phyloP scores from a whole-genome alignment of 64 coral and sea anemone species.

The Pachyseris speciosa region DNA sequence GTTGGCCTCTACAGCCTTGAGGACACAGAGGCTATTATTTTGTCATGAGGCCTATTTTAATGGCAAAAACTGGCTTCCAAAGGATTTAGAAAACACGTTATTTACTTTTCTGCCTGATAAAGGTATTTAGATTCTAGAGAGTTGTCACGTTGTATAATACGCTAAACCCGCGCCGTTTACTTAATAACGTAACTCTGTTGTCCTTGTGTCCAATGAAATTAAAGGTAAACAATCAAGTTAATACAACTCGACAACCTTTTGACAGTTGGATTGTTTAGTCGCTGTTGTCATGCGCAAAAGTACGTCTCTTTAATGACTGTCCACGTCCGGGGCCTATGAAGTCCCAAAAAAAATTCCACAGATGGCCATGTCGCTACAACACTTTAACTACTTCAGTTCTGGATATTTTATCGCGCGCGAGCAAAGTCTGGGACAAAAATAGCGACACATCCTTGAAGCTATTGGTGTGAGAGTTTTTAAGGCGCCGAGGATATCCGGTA shows the following conservation, averaged over 20 bases:
- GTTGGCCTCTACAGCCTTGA: background rate
- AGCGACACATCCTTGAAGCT: background rate
- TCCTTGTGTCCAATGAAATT: conserved; percentile 14
- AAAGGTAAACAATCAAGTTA: conserved; percentile 46
- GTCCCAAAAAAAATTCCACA: background rate
- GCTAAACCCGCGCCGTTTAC: background rate
- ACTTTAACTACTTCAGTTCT: background rate
- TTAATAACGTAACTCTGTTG: conserved; percentile 44
- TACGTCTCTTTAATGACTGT: background rate
- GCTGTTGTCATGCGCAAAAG: conserved; percentile 11
- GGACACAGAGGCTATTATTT: background rate
- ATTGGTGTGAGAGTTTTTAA: background rate
- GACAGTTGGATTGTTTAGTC: conserved; percentile 6
- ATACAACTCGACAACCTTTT: background rate
- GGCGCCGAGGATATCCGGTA: conserved; percentile 51
- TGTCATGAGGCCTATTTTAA: background rate
- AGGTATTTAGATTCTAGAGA: background rate
- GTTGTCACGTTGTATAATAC: background rate
- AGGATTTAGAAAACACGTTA: conserved; percentile 23
- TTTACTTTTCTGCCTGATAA: conserved; percentile 12
- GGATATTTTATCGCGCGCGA: background rate
- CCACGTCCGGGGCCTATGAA: background rate
- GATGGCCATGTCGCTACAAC: background rate
- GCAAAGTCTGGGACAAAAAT: background rate
- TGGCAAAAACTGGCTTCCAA: background rate